Evolutionary conservation across 2,113 vertebrate genomes (phyloP).

Genomic region (Lontra canadensis): DNA sequence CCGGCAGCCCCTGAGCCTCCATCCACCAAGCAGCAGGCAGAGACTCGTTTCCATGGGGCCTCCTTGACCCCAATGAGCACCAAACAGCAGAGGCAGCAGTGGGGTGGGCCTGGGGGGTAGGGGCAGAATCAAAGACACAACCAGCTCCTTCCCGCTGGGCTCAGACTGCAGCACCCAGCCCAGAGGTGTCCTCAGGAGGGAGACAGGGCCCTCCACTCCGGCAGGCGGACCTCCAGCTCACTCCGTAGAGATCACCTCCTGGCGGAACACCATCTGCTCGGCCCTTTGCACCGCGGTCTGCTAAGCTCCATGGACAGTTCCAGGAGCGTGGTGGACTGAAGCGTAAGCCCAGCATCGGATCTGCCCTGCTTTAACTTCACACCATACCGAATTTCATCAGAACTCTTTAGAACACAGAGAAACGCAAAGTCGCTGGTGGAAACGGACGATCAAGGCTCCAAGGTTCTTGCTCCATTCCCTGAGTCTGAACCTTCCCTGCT

Average conservation of each 20-base stretch:
- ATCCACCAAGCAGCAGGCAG: not conserved
- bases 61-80: not conserved
- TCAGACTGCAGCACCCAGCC: accelerated
- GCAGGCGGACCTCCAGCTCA: not conserved
- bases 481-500: not conserved
- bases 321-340: not conserved
- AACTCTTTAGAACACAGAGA: not conserved
- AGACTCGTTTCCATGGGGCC: not conserved
- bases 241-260: not conserved
- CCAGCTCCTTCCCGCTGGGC: not conserved
- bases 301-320: accelerated
- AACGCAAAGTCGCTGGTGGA: not conserved
- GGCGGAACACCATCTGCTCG: accelerated
- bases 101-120: accelerated
- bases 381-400: accelerated
- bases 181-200: not conserved
- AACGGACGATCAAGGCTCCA: not conserved
- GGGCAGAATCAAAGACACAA: not conserved
- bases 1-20: too few species aligned
- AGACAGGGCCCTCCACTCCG: accelerated
- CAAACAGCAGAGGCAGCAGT: not conserved
- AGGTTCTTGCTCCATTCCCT: not conserved
- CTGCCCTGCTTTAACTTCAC: not conserved
- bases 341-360: not conserved
- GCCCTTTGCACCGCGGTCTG: accelerated